Evolutionary conservation across 2,888 invertebrate species (phyloP), one percentile per base, ranked within the genome.

Genomic region (Alloplasta piceator): DNA sequence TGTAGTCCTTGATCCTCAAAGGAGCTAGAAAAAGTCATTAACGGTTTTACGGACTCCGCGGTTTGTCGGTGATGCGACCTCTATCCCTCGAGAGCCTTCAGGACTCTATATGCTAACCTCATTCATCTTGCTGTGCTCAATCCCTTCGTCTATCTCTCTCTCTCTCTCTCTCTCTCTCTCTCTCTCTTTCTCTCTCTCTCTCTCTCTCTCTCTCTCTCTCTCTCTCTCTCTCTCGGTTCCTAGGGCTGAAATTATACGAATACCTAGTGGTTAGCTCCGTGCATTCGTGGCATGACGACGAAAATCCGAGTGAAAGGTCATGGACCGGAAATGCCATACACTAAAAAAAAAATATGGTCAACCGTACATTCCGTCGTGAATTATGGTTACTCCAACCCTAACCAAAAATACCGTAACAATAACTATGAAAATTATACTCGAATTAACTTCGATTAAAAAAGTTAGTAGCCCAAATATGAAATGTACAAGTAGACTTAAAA

Each of bases 41-140:
- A 63, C 68, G 56, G 67, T 74, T 79, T 79, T 74, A 70, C 41
- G 63, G 60, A 74, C 55, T 70, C 58, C 46, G 39, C 64, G 74
- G 79, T 74, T 10, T 14, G 48, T 56, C 79, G 0, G 26, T 50
- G 74, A 63, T 52, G 38, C 38, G 58, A 50, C 16, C 14, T 14
- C 16, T 39, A 12, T 39, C 63, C 71, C 58, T 36, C 6, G n/a
- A 41, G 64, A 43, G 77, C 41, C 36, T 66, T 66, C 71, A 41
- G 48, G 61, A 56, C 50, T 70, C 41, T 41, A 68, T 14, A 7
- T 64, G 36, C 61, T 68, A 14, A 46, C 56, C 67, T 68, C 67
- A 10, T 41, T 41, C 26, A 41, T 26, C 48, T 39, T 61, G 63
- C 10, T 26, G 26, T 26, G 26, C 26, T 26, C 26, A 26, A 26